Evolutionary conservation across 1,140 invertebrate genomes (phyloP).

Genomic region (Zaprionus gabonicus): DNA sequence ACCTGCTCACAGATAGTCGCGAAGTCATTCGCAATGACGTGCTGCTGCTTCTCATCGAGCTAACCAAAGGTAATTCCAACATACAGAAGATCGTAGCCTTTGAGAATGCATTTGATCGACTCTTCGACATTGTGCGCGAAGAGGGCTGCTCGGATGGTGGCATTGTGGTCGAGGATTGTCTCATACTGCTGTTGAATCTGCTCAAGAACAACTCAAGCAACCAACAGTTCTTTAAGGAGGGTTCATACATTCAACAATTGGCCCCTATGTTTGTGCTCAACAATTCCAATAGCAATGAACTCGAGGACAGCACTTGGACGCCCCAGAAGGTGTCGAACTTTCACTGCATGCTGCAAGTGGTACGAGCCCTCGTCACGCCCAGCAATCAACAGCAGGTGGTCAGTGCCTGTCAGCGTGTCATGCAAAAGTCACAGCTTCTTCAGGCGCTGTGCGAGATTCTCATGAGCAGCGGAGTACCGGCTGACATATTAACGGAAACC

Average conservation of each 20-base stretch:
- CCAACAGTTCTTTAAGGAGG: constrained; percentile 99
- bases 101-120: constrained; percentile 98
- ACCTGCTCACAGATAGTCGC: constrained; percentile 95
- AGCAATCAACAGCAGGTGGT: constrained; percentile 91
- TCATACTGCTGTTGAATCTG: constrained; percentile 97
- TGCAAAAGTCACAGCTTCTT: constrained; percentile 93
- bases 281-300: constrained; percentile 85
- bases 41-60: constrained; percentile 94
- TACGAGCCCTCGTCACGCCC: constrained; percentile 95
- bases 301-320: constrained; percentile 93
- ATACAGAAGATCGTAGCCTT: constrained; percentile 99
- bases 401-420: constrained; percentile 93
- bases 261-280: constrained; percentile 93
- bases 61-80: constrained; percentile 97
- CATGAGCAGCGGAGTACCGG: constrained; percentile 98
- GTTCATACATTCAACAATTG: constrained; percentile 95
- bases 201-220: constrained; percentile 98
- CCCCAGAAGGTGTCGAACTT: constrained; percentile 98
- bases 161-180: constrained; percentile 99
- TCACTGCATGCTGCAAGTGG: constrained; percentile 95
- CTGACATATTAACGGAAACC: constrained; percentile 97
- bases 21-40: constrained; percentile 99
- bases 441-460: constrained; percentile 94
- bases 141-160: constrained; percentile 98
- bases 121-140: constrained; percentile 96